A percentile compares a stretch with the other conserved stretches of the same genome.
phyloP scores from a whole-genome alignment of 1,140 invertebrate genomes.

The Polypedilum pembai region DNA sequence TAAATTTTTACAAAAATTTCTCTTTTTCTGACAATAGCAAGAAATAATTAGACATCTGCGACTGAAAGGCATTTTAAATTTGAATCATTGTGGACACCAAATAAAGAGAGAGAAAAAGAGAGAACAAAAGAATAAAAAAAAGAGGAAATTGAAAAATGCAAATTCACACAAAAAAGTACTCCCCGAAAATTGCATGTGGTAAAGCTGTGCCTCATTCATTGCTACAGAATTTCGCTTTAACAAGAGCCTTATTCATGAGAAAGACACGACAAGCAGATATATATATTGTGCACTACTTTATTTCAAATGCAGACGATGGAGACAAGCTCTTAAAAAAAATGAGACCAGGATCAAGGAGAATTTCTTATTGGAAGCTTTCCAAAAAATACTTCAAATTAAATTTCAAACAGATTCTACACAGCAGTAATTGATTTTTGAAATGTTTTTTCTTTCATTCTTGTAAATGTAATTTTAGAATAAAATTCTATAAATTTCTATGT shows the following conservation, averaged over 20 bases:
- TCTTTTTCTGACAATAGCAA: no score
- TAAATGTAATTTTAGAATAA: no score
- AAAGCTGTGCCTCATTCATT: slow-evolving; percentile 11
- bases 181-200: not conserved
- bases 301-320: slow-evolving; percentile 3
- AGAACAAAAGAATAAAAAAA: not conserved
- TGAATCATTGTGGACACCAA: not conserved
- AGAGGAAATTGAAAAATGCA: not conserved
- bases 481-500: no score
- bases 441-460: not conserved
- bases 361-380: not conserved
- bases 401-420: not conserved
- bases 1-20: no score
- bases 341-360: not conserved
- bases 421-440: slow-evolving; percentile 25
- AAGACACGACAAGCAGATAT: not conserved
- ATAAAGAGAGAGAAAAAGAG: not conserved
- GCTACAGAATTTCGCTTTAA: not conserved
- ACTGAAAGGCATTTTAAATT: no score
- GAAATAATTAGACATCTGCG: no score
- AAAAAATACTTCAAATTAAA: slow-evolving; percentile 2
- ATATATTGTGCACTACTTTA: not conserved
- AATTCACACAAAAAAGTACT: slow-evolving; percentile 2
- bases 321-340: not conserved
- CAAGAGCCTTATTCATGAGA: slow-evolving; percentile 11